These are phyloP conservation scores for Mythimna lalbum DNA, from an alignment of 2,888 invertebrate species.

Conservation along the genomic window DNA sequence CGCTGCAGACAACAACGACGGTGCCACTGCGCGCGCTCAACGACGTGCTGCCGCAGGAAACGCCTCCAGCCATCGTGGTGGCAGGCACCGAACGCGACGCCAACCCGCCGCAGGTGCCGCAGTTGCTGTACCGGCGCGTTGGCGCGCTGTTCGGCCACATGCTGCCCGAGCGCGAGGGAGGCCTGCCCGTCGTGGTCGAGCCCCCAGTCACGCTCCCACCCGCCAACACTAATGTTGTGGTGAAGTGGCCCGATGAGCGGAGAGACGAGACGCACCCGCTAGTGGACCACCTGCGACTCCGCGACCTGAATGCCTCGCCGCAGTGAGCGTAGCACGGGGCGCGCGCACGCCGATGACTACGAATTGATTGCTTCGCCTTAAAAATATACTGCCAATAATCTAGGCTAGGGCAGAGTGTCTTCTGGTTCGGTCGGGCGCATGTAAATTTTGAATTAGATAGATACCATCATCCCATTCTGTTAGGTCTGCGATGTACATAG, in stretches of 20 bases:
- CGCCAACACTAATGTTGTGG: constrained; percentile 79
- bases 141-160: constrained; percentile 83
- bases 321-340: constrained; percentile 75
- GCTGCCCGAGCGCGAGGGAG: constrained; percentile 81
- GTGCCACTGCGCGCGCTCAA: constrained; percentile 81
- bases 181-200: constrained; percentile 83
- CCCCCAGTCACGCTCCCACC: constrained; percentile 85
- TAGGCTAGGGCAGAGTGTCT: constrained; percentile 75
- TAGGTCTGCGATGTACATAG: constrained; percentile 77
- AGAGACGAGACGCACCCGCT: constrained; percentile 77
- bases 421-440: constrained; percentile 76
- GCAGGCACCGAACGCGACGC: constrained; percentile 67
- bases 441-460: constrained; percentile 69
- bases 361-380: constrained; percentile 79
- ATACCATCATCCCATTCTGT: constrained; percentile 72
- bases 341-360: constrained; percentile 68
- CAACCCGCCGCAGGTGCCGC: constrained; percentile 69
- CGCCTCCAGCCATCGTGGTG: constrained; percentile 78
- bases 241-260: constrained; percentile 85
- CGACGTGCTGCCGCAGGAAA: constrained; percentile 77
- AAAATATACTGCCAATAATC: constrained; percentile 75
- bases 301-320: constrained; percentile 80
- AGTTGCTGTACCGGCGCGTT: constrained; percentile 80
- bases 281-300: constrained; percentile 81
- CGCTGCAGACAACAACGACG: constrained; percentile 77